phyloP scores from a whole-genome alignment of 2,797 vertebrate species.

The Mormyrus hasselquistii region DNA sequence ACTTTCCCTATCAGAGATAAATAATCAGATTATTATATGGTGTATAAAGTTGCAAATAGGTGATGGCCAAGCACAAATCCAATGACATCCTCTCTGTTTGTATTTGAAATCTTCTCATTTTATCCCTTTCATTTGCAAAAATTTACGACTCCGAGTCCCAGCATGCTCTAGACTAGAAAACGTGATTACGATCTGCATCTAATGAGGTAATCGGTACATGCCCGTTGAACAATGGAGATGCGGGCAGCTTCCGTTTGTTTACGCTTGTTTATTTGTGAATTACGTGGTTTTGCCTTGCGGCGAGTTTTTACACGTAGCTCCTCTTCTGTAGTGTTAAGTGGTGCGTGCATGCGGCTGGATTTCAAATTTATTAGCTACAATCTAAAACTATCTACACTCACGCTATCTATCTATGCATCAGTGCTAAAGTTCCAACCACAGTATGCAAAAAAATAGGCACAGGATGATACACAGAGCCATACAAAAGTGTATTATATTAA shows the following conservation, averaged over 20 bases:
- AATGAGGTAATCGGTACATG: background rate
- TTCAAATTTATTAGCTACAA: background rate
- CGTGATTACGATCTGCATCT: background rate
- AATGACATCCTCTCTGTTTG: background rate
- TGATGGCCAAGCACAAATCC: background rate
- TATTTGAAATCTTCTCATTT: background rate
- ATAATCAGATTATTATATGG: background rate
- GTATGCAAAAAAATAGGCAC: background rate
- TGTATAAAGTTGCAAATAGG: background rate
- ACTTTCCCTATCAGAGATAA: background rate
- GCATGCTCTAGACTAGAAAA: background rate
- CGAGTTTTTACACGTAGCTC: constrained; percentile 14
- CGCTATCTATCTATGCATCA: background rate
- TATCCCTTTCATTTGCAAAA: background rate
- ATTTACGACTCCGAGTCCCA: background rate
- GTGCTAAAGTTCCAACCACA: background rate
- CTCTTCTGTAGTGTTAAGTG: constrained; percentile 2
- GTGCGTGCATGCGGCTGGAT: background rate
- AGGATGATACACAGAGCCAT: background rate
- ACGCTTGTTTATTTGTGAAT: constrained; percentile 2
- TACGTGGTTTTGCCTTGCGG: constrained; percentile 24
- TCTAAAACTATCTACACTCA: background rate
- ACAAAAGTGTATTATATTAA: background rate
- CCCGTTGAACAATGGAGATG: background rate
- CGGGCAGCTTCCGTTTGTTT: background rate